These are phyloP conservation scores for Larimichthys polyactis DNA, from an alignment of 2,113 vertebrate species.

Conservation along the genomic window DNA sequence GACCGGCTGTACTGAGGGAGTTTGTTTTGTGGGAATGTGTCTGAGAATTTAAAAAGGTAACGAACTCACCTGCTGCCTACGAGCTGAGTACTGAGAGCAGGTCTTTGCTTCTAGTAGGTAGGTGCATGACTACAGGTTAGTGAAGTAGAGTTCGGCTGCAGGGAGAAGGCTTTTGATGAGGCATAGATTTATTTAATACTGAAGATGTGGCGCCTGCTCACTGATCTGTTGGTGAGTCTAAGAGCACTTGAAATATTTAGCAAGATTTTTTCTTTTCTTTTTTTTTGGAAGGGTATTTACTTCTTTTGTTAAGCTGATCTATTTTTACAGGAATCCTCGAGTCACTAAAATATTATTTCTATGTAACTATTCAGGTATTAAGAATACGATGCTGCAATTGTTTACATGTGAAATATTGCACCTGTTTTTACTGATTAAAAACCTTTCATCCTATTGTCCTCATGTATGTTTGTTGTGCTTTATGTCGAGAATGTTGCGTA, in stretches of 20 bases:
- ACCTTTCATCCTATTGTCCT: slow-evolving; percentile 27
- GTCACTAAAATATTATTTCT: slow-evolving; percentile 67
- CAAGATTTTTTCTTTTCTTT: neutral
- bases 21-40: neutral
- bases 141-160: slow-evolving; percentile 44
- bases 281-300: slow-evolving; percentile 30
- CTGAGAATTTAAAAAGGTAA: neutral
- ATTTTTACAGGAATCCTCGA: slow-evolving; percentile 74
- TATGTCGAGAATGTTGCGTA: too few species aligned
- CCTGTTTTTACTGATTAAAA: slow-evolving; percentile 79
- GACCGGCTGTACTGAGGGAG: neutral
- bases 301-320: slow-evolving; percentile 69
- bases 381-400: slow-evolving; percentile 72
- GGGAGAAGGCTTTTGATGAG: slow-evolving; percentile 48
- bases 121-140: neutral
- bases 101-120: neutral
- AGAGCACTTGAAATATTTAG: slow-evolving; percentile 46
- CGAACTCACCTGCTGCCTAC: neutral
- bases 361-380: slow-evolving; percentile 77
- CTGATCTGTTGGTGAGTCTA: neutral
- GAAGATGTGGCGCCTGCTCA: slow-evolving; percentile 20
- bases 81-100: neutral
- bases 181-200: slow-evolving; percentile 28
- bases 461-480: neutral
- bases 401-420: slow-evolving; percentile 79